Evolutionary conservation across 2,113 vertebrate genomes (phyloP).

Genomic region (Colossoma macropomum): DNA sequence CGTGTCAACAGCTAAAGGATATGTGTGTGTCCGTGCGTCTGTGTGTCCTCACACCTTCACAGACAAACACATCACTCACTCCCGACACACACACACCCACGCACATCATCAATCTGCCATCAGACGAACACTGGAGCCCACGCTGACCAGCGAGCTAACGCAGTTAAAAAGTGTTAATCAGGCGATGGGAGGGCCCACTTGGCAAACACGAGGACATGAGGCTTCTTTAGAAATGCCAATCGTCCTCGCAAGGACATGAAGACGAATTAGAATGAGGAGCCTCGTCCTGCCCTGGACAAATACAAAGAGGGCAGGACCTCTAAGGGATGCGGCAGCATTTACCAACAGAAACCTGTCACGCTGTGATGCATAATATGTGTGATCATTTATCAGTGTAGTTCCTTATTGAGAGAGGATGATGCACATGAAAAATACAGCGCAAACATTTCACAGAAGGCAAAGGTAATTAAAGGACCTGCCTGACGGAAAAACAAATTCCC

Average conservation of each 20-base stretch:
- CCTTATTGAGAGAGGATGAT: not conserved
- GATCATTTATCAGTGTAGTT: not conserved
- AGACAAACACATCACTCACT: conserved; percentile 56
- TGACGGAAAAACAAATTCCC: too few species aligned
- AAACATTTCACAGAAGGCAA: not conserved
- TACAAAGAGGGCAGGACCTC: not conserved
- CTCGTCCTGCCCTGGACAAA: not conserved
- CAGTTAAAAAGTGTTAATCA: conserved; percentile 37
- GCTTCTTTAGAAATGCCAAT: not conserved
- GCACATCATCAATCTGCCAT: conserved; percentile 55
- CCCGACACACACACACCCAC: conserved; percentile 38
- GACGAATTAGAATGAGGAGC: not conserved
- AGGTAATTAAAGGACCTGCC: not conserved
- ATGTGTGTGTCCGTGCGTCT: conserved; percentile 26
- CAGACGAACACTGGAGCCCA: conserved; percentile 35
- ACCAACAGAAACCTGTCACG: not conserved
- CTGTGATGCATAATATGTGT: not conserved
- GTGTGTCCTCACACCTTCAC: conserved; percentile 43
- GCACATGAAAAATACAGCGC: not conserved
- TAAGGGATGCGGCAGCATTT: not conserved
- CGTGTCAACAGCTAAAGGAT: conserved; percentile 45
- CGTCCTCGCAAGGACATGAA: not conserved
- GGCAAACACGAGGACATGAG: conserved; percentile 15
- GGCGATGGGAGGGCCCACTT: conserved; percentile 7
- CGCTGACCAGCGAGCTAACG: conserved; percentile 17